Percentiles rank a stretch among this genome's conserved stretches.
Conservation (phyloP, 2,113 vertebrate genomes). For the Motacilla alba region DNA sequence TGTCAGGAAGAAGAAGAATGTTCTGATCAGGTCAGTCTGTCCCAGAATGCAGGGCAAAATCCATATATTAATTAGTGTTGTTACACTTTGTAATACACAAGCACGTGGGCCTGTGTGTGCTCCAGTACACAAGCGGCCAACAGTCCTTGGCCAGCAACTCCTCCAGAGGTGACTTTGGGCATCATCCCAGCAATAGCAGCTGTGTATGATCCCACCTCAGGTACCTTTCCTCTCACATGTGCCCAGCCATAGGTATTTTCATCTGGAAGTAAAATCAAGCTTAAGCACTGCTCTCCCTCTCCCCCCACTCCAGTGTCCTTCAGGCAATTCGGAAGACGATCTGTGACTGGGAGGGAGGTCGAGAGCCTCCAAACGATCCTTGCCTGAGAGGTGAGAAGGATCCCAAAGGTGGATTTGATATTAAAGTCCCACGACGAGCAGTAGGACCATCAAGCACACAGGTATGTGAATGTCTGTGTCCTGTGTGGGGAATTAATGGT, state of each 20-base stretch:
- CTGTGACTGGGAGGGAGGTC: slow-evolving; percentile 96
- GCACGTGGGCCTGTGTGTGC: neutral
- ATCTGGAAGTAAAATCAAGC: neutral
- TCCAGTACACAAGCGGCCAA: neutral
- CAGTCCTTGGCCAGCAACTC: neutral
- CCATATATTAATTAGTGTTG: neutral
- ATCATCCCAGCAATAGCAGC: neutral
- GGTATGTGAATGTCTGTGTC: slow-evolving; percentile 65
- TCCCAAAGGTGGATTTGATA: slow-evolving; percentile 98
- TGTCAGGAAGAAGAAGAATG: slow-evolving; percentile 97
- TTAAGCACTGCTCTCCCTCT: neutral
- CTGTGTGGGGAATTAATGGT: neutral
- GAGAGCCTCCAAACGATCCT: slow-evolving; percentile 96
- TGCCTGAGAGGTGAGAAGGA: slow-evolving; percentile 98
- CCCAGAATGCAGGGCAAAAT: neutral
- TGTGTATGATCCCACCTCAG: neutral
- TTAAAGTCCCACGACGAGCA: slow-evolving; percentile 94
- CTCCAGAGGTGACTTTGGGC: neutral
- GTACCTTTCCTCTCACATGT: neutral
- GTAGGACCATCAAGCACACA: slow-evolving; percentile 99
- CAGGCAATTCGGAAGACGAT: slow-evolving; percentile 98
- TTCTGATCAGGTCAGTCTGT: slow-evolving; percentile 88
- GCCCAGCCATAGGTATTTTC: neutral
- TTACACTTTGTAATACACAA: neutral
- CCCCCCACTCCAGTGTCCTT: slow-evolving; percentile 81